Evolutionary conservation across 35 echinoderm and acorn worm genomes (phyloP), one percentile per base, ranked within the genome.

Genomic region (Heliocidaris erythrogramma): DNA sequence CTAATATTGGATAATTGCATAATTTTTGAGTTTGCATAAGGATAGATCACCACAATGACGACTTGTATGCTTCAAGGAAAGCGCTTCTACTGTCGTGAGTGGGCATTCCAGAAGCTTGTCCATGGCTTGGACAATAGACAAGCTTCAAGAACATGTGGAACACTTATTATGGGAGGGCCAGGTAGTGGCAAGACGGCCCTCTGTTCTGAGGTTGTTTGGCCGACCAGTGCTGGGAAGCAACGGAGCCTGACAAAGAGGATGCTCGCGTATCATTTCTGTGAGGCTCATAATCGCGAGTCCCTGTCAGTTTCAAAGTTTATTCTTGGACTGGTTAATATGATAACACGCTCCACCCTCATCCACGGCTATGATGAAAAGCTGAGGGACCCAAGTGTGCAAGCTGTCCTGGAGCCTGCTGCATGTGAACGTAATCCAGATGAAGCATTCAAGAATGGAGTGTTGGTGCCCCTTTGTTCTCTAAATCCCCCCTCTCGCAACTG

Each of bases 81-180:
- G 86, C 94, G 95, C 65, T 99, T 99, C 96, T 99, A 96, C 95
- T 99, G 98, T 92, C 95, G 98, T 29, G 98, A 99, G 89, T 99
- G 98, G 98, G 98, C 98, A n/a, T 99, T 99, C 87, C 98, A 99
- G 78, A 99, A 99, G 93, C 96, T 99, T 93, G 84, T 99, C 47
- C 98, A 99, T 88, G 94, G 98, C 85, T 71, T 99, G n/a, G 98
- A 99, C 88, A 99, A 96, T 85, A 85, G 98, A 49, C 98, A 96
- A 29, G 87, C 97, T 18, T 97, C 98, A 16, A 99, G 95, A 95
- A 99, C 98, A 96, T 99, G 98, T 97, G 98, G 98, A 31, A 99
- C 98, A 24, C 94, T 99, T 17, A 97, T 99, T 48, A 96, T 99
- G 86, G 98, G 98, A 94, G 98, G 98, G 47, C 97, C 98, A 71